Evolutionary conservation across 2,888 invertebrate species (phyloP), one percentile per base, ranked within the genome.

Genomic region (Ectropis crepuscularia): DNA sequence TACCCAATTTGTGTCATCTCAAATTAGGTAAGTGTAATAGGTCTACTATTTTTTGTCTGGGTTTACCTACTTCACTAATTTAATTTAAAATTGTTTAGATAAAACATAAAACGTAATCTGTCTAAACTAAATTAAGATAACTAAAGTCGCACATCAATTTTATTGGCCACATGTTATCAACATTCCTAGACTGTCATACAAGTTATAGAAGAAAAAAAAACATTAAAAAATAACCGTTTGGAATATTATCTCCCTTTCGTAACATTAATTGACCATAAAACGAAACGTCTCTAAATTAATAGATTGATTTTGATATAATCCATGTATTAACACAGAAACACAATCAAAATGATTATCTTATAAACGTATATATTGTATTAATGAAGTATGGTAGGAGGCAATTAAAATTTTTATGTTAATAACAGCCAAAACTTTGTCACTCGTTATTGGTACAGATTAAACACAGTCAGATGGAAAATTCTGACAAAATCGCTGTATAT

Each of bases 371-470:
- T 79, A 79, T 76, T 74, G 73, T 80, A 81, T 80, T 83, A 81
- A 85, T 81, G 78, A 81, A 78, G 77, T 74, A 72, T 74, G 73
- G 71, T 73, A 71, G 76, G 63, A 67, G 76, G 85, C 88, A 88
- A 90, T 90, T 90, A 90, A 90, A 87, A 87, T 89, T 78, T 83
- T 89, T 88, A 90, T 89, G 90, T 83, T 89, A 89, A 90, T 90
- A 67, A 60, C 42, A 67, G 69, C 72, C 73, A 73, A 76, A 78
- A 73, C 72, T 71, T 73, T 74, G 74, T 46, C 75, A 71, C 77
- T 61, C 79, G n/a, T 28, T 28, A 28, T 72, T 76, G 73, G 67
- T 36, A 37, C 43, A 53, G 43, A 43, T 36, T 37, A 45, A 12
- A 5, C 0, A 36, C 43, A 41, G 16, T 6, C 39, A 47, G 39